Conservation (phyloP, 2,113 vertebrate species). For the Strix aluco region DNA sequence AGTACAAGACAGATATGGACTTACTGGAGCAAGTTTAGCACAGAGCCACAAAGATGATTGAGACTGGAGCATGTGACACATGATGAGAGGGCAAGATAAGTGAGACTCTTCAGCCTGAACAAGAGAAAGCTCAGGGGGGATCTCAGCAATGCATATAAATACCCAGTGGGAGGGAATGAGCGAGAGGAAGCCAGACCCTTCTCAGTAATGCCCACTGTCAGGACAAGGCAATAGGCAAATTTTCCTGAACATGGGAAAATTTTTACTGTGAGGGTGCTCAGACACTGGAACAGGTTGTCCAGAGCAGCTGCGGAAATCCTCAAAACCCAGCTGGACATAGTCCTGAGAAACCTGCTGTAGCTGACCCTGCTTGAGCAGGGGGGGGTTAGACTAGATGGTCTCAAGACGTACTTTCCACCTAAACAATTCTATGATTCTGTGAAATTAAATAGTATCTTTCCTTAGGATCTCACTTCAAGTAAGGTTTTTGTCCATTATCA, state of each 20-base stretch:
- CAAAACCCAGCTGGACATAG: neutral
- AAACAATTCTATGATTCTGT: neutral
- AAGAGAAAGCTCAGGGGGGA: neutral
- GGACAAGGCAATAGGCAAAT: neutral
- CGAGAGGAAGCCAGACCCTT: neutral
- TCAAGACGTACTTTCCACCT: neutral
- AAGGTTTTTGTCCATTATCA: neutral
- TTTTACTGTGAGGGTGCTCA: neutral
- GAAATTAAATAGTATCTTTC: neutral
- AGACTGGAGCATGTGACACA: neutral
- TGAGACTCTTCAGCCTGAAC: neutral
- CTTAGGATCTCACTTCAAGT: neutral
- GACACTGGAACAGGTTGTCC: neutral
- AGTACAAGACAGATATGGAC: neutral
- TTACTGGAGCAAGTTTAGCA: neutral
- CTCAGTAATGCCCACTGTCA: neutral
- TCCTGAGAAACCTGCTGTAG: neutral
- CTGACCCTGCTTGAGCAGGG: neutral
- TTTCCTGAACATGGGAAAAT: neutral
- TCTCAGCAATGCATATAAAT: neutral
- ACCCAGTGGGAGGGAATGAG: neutral
- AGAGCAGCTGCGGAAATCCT: neutral
- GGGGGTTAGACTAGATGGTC: neutral
- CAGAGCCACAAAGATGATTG: neutral
- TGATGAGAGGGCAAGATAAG: neutral